Base-by-base conservation (phyloP, 2,888 invertebrate genomes). In the Chymomyza amoena region DNA sequence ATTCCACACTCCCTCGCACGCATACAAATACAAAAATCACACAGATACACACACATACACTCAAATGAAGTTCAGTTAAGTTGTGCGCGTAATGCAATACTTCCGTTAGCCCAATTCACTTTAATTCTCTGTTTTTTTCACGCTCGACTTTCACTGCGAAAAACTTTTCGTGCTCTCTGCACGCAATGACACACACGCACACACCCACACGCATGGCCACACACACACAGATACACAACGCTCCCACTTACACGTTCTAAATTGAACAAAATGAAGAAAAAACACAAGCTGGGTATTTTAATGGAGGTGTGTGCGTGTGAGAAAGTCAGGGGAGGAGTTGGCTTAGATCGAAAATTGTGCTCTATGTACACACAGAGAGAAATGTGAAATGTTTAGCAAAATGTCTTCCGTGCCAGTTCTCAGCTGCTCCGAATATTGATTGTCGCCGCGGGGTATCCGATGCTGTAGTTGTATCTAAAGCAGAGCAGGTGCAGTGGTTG, bases 261-360 rank as follows among this genome's bases (percentile, higher is more conserved):
- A 84, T 73, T 75, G 72, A 76, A 65, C 75, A 20, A 54, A 54
- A 54, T 18, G 20, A n/a, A 52, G 52, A 52, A 52, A 32, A 52
- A 52, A 52, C 52, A 9, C 16, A n/a, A 52, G 52, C 18, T n/a
- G 54, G 54, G 39, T 45, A 45, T 45, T 45, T 45, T 45, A 45
- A 45, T 45, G 13, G 39, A 45, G 39, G 39, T 45, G 39, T 15
- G 39, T 45, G 13, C 6, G 6, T 39, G 9, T 39, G 39, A 5
- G 39, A 7, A 39, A 7, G 28, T 28, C 6, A 4, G 28, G 9
- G 6, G 6, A 5, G 39, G 39, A 9, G 39, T 39, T 39, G 61
- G 59, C 73, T 80, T 76, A 81, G 87, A 83, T 83, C 87, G 82
- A 83, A 83, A 83, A 87, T 83, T 87, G 87, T 83, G 87, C 84